Conservation (phyloP, 2,113 vertebrate species). For the Cyprinodon variegatus region DNA sequence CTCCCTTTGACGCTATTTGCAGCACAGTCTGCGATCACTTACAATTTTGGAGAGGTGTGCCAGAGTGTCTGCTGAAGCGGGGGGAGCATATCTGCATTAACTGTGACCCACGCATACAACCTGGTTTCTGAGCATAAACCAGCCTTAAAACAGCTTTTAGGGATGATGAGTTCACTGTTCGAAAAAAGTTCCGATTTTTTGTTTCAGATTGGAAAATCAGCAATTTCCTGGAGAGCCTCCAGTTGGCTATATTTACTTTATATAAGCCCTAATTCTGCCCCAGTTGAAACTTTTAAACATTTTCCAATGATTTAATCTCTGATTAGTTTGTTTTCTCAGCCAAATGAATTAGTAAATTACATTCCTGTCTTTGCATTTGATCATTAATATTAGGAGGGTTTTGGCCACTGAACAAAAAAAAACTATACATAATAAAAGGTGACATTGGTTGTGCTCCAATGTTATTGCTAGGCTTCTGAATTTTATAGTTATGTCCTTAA, state of each 20-base stretch:
- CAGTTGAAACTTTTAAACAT: not conserved
- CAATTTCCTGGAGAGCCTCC: not conserved
- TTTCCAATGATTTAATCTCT: not conserved
- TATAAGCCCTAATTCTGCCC: not conserved
- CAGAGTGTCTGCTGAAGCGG: no score
- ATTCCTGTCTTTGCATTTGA: no score
- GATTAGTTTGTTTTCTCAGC: no score
- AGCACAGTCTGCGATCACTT: no score
- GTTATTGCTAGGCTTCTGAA: no score
- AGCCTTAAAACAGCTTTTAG: not conserved
- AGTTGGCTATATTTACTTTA: not conserved
- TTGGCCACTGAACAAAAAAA: not conserved
- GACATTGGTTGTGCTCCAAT: not conserved
- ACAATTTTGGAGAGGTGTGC: no score
- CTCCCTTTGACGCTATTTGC: no score
- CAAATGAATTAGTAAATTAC: no score
- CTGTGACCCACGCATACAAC: no score
- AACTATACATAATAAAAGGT: not conserved
- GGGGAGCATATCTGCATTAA: no score
- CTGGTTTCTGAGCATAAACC: no score
- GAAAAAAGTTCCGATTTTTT: not conserved
- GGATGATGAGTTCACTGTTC: not conserved
- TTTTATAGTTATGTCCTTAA: no score
- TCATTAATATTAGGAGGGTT: not conserved
- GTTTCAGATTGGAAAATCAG: not conserved